Percentiles rank a stretch among this genome's conserved stretches.
phyloP scores from a whole-genome alignment of 2,888 invertebrate genomes.

The Sylvicola fuscatus region DNA sequence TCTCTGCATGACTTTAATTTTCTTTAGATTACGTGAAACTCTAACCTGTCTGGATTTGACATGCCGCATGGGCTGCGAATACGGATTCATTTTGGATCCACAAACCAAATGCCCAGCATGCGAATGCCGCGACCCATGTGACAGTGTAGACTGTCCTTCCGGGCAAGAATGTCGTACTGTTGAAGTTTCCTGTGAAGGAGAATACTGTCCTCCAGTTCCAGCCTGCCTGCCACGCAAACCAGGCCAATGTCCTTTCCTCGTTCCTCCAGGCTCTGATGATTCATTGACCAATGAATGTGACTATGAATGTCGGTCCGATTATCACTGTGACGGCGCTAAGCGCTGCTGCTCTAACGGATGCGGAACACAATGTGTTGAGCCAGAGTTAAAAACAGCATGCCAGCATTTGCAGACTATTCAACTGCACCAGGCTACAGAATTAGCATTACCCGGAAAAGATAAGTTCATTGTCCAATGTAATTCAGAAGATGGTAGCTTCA shows the following conservation, averaged over 20 bases:
- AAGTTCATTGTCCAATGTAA: conserved; percentile 55
- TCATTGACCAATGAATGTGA: conserved; percentile 41
- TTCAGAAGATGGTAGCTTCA: conserved; percentile 41
- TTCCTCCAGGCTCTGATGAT: conserved; percentile 39
- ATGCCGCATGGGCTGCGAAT: conserved; percentile 68
- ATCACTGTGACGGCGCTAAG: conserved; percentile 44
- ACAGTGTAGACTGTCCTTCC: conserved; percentile 38
- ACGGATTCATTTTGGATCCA: conserved; percentile 52
- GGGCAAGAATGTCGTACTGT: conserved; percentile 60
- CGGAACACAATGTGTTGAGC: conserved; percentile 58
- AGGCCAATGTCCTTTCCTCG: conserved; percentile 68
- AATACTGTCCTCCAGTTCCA: conserved; percentile 71
- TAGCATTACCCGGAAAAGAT: conserved; percentile 54
- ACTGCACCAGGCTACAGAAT: conserved; percentile 41
- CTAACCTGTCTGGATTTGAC: conserved; percentile 47
- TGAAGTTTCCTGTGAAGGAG: conserved; percentile 66
- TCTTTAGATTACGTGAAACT: conserved; percentile 31
- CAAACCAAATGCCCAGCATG: conserved; percentile 56
- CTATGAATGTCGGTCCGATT: conserved; percentile 55
- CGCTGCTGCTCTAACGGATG: conserved; percentile 78
- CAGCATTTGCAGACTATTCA: conserved; percentile 36
- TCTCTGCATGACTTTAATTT: background rate
- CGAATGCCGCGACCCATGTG: conserved; percentile 63
- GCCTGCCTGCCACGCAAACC: conserved; percentile 52
- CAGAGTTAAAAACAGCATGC: conserved; percentile 52